phyloP scores from a whole-genome alignment of 2,797 vertebrate species.

The Acrocephalus scirpaceus region DNA sequence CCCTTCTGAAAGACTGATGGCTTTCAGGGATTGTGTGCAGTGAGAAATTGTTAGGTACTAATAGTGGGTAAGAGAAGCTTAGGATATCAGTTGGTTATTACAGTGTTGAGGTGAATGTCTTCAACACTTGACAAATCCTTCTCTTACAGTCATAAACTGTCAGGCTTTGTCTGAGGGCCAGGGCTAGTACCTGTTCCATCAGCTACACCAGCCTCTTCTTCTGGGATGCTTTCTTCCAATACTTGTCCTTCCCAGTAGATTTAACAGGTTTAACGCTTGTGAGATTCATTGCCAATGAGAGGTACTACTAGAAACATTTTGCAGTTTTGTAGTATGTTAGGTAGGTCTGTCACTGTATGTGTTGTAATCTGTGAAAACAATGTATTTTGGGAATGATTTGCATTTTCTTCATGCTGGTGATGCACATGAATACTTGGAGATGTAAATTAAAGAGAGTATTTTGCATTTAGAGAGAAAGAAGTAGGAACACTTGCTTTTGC shows the following conservation, averaged over 20 bases:
- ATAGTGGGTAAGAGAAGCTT: not conserved
- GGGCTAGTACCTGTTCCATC: not conserved
- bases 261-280: not conserved
- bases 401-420: not conserved
- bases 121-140: not conserved
- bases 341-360: constrained; percentile 2
- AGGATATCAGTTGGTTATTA: not conserved
- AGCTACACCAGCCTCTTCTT: not conserved
- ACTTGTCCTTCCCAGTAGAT: not conserved
- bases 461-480: not conserved
- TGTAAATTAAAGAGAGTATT: not conserved
- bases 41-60: rapidly evolving
- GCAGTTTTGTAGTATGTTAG: not conserved
- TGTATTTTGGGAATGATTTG: not conserved
- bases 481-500: not conserved
- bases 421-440: not conserved
- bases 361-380: not conserved
- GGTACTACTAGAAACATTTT: not conserved
- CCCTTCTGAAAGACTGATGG: too few relatives aligned
- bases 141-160: not conserved
- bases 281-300: not conserved
- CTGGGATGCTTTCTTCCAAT: not conserved
- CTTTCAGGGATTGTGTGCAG: rapidly evolving
- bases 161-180: not conserved
- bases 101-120: not conserved